Evolutionary conservation across 2,888 invertebrate genomes (phyloP).

Genomic region (Rotaria magnacalcarata): DNA sequence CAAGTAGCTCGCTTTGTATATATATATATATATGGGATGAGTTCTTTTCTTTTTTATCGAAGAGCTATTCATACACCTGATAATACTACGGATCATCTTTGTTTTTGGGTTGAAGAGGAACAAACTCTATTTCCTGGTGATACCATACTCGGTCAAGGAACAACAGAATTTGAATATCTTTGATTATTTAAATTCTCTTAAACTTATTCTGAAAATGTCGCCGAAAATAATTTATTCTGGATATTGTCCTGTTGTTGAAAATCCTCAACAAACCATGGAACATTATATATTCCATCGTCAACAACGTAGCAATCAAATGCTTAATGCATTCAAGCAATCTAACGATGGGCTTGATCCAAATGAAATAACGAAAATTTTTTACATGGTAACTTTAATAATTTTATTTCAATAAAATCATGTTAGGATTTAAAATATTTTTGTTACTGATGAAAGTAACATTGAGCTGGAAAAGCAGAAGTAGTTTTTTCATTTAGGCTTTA

Average conservation of each 20-base stretch:
- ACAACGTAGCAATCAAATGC: slow-evolving; percentile 74
- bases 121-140: slow-evolving; percentile 85
- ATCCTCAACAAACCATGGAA: slow-evolving; percentile 70
- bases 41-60: slow-evolving; percentile 40
- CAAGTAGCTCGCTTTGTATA: slow-evolving; percentile 56
- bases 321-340: slow-evolving; percentile 28
- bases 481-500: not conserved
- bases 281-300: slow-evolving; percentile 82
- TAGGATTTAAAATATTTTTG: too few relatives aligned
- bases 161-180: slow-evolving; percentile 87
- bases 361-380: slow-evolving; percentile 40
- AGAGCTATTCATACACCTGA: slow-evolving; percentile 72
- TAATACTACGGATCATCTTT: slow-evolving; percentile 86
- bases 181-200: slow-evolving; percentile 80
- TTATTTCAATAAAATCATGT: too few relatives aligned
- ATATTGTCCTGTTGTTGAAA: slow-evolving; percentile 71
- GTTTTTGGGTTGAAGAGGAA: slow-evolving; percentile 74
- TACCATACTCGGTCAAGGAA: slow-evolving; percentile 87
- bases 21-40: not conserved
- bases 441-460: too few relatives aligned
- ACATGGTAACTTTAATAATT: slow-evolving; percentile 44
- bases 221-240: slow-evolving; percentile 82
- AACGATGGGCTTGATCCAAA: slow-evolving; percentile 24
- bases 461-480: too few relatives aligned
- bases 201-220: slow-evolving; percentile 69